These are phyloP conservation scores for Probaryconus sp. DNA, from an alignment of 1,140 invertebrate genomes.

Conservation along the genomic window DNA sequence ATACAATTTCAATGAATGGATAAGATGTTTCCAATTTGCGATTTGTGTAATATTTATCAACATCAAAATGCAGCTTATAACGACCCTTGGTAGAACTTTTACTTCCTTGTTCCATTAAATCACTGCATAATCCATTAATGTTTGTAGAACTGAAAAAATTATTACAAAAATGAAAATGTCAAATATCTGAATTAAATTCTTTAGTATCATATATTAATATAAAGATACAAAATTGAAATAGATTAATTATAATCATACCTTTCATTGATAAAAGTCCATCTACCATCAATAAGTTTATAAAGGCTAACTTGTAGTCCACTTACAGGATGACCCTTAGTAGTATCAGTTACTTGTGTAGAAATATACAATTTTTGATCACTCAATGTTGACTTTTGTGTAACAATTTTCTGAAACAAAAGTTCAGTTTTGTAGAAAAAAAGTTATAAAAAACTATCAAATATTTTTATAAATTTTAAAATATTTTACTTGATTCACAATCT, in stretches of 20 bases:
- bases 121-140: slow-evolving; percentile 81
- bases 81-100: slow-evolving; percentile 81
- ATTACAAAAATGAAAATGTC: background rate
- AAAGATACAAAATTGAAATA: background rate
- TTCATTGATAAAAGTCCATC: slow-evolving; percentile 82
- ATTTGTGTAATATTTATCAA: slow-evolving; percentile 83
- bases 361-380: slow-evolving; percentile 70
- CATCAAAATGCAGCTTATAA: slow-evolving; percentile 87
- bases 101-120: slow-evolving; percentile 79
- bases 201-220: background rate
- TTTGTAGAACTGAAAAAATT: slow-evolving; percentile 82
- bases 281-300: slow-evolving; percentile 82
- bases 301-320: slow-evolving; percentile 81
- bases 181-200: background rate
- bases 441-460: too few relatives aligned
- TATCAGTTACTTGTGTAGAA: slow-evolving; percentile 84
- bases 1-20: slow-evolving; percentile 87
- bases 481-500: too few relatives aligned
- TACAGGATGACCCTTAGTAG: slow-evolving; percentile 81
- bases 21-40: slow-evolving; percentile 82
- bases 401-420: slow-evolving; percentile 3
- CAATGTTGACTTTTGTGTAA: background rate
- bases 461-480: too few relatives aligned
- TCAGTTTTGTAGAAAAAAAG: too few relatives aligned
- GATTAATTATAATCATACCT: slow-evolving; percentile 60